Base-by-base conservation (phyloP, 2,797 vertebrate genomes). In the Sebastes elongatus region DNA sequence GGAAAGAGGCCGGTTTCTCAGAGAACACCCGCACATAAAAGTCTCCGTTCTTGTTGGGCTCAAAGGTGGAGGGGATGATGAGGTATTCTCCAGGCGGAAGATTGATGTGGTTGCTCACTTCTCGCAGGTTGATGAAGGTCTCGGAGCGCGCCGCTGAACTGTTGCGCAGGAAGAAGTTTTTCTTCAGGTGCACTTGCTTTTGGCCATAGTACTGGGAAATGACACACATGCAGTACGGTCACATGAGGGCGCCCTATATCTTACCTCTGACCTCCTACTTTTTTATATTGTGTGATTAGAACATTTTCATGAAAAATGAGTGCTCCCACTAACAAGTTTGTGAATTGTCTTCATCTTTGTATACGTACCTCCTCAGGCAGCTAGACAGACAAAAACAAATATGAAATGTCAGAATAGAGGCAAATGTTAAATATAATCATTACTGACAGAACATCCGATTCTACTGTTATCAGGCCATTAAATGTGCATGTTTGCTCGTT, bases 111-210 rank as follows among this genome's bases (percentile, higher is more conserved):
- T 60, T 93, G 83, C 82, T 85, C 63, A 96, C 82, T 49, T 96
- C 95, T 9, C 95, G 84, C 62, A 91, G 81, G 80, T 96, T 96
- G 88, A 93, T 93, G 86, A 96, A 96, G 65, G 89, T 94, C 80
- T 95, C 93, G 0, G 94, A 94, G 59, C 90, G 93, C 0, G 95
- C 95, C 4, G 80, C 83, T 4, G 95, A 90, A 7, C 55, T 3
- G 33, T 93, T 89, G 7, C 16, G 8, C 77, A 81, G 10, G 74
- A 95, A 93, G 82, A 94, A 93, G 57, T 92, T 25, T 62, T 38
- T 88, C 46, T 92, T 89, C 88, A 98, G 92, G 74, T 97, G 97
- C 79, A 98, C 87, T 30, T 95, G 95, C 0, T 88, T 97, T 87
- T 95, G 88, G 16, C 96, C 97, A 11, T 67, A 78, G 69, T 75